Conservation (phyloP, 2,888 invertebrate species). For the Pseudanteris insignis region DNA sequence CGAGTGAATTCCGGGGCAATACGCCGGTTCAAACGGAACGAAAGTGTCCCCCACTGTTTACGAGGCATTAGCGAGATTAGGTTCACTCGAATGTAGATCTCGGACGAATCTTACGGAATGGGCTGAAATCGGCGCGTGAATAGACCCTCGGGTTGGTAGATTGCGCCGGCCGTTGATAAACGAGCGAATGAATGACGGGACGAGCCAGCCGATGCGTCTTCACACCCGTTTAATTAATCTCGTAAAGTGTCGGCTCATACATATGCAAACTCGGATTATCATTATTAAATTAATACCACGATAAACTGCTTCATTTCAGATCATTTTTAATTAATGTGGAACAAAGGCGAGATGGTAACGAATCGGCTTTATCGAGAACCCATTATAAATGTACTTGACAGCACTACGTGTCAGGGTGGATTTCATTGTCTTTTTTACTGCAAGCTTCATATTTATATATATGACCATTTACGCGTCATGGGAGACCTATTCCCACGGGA, state of each 20-base stretch:
- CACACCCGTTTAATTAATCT: constrained; percentile 42
- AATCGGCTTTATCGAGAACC: no score
- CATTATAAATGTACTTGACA: no score
- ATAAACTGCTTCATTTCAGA: constrained; percentile 25
- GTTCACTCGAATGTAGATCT: constrained; percentile 46
- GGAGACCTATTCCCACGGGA: no score
- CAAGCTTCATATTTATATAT: no score
- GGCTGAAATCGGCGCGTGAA: constrained; percentile 42
- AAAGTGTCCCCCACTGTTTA: constrained; percentile 50
- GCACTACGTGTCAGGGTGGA: no score
- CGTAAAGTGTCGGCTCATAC: constrained; percentile 25
- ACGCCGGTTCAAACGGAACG: constrained; percentile 17
- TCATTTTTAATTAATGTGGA: constrained; percentile 28
- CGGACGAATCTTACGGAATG: constrained; percentile 48
- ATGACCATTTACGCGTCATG: no score
- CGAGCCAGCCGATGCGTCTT: constrained; percentile 32
- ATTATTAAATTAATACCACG: constrained; percentile 27
- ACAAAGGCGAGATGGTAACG: not conserved
- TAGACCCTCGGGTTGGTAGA: constrained; percentile 28
- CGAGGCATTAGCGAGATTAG: constrained; percentile 56
- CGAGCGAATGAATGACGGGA: constrained; percentile 38
- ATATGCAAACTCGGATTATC: constrained; percentile 34
- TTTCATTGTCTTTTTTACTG: no score
- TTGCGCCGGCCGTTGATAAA: constrained; percentile 37
- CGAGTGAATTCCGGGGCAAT: constrained; percentile 31